Percentiles rank a stretch among this genome's conserved stretches.
phyloP scores from a whole-genome alignment of 2,113 vertebrate species.

The cat (Felis catus) region DNA sequence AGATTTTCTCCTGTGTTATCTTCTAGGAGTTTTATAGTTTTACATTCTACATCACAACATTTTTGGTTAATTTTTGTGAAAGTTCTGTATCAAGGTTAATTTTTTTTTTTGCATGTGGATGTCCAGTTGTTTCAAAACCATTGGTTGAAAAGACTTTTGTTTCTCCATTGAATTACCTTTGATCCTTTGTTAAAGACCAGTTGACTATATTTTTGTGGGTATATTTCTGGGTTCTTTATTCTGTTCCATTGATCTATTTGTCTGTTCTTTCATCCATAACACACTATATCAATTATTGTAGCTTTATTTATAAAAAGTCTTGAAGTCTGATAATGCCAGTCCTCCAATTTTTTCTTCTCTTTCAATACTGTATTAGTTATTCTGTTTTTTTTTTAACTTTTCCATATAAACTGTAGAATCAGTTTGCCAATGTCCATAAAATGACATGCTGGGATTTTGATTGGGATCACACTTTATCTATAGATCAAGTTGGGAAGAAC shows the following conservation, averaged over 20 bases:
- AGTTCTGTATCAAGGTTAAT: not conserved
- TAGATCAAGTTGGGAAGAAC: not conserved
- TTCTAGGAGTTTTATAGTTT: not conserved
- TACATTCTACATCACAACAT: not conserved
- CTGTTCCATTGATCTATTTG: not conserved
- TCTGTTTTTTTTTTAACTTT: not conserved
- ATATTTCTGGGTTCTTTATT: not conserved
- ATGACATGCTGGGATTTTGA: not conserved
- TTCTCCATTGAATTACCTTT: not conserved
- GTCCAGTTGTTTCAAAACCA: not conserved
- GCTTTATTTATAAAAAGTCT: not conserved
- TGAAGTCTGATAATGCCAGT: not conserved
- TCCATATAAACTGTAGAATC: not conserved
- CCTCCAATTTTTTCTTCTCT: not conserved
- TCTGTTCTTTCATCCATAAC: not conserved
- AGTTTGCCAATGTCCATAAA: not conserved
- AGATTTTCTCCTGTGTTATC: not conserved
- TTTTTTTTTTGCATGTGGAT: not conserved
- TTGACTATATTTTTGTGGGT: not conserved
- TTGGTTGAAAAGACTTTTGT: not conserved
- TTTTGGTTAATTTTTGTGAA: not conserved
- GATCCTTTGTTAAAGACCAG: not conserved
- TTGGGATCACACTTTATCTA: not conserved
- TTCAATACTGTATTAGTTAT: not conserved
- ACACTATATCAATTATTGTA: not conserved